Evolutionary conservation across 2,797 vertebrate species (phyloP), one percentile per base, ranked within the genome.

Genomic region (Pantherophis vulpinus): DNA sequence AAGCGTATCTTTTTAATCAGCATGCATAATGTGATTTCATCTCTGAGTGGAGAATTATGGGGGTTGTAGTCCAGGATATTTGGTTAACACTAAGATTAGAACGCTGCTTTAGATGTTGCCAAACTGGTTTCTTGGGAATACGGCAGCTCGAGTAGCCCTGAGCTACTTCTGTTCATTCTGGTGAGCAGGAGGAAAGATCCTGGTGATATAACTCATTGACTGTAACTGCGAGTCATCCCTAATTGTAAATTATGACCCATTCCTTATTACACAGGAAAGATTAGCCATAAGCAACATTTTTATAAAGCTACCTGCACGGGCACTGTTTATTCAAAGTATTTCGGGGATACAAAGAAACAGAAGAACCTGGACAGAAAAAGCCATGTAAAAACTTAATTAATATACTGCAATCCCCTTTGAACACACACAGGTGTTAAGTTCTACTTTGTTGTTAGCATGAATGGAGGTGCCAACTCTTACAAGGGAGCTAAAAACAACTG

Each of bases 221-320:
- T 96, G 93, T 95, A 89, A 56, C 87, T 96, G 95, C 96, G 91
- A 96, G 56, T 14, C 87, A 88, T 96, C 93, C 95, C 92, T 89
- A 51, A 92, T 55, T 94, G 92, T 93, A 96, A 97, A 93, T 87
- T 18, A 94, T 94, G 96, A 96, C 94, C 96, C 94, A 97, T 96
- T 96, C 95, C 96, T 96, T 95, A 97, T 96, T 95, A 96, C 93
- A 95, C 95, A 95, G 95, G 96, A 94, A 92, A 96, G 93, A 96
- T 96, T 97, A 95, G 96, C 93, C 96, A 96, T 92, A 42, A 74
- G 63, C 94, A 95, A 90, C 94, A 96, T 93, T 95, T 96, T 95
- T 96, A 95, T 95, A 96, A 95, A 93, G 90, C 93, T 95, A 96
- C 95, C 93, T 96, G 96, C 91, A 59, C 54, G 66, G 86, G 90